Percentiles rank a stretch among this genome's conserved stretches.
These are phyloP conservation scores for Argopecten irradians DNA, from an alignment of 1,140 invertebrate species.

Conservation along the genomic window DNA sequence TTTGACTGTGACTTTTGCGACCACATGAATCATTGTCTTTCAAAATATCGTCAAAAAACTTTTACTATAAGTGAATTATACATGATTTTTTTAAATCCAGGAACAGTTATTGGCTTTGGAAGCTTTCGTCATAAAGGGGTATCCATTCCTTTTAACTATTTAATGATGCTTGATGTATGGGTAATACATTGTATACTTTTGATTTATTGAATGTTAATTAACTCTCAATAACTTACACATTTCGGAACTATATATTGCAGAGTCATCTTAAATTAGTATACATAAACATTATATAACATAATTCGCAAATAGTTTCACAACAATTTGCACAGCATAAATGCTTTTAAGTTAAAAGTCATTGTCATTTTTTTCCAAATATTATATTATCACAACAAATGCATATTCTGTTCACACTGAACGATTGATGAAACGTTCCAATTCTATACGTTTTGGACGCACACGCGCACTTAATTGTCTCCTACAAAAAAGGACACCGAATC, in stretches of 20 bases:
- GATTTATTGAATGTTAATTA: neutral
- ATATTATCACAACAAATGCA: neutral
- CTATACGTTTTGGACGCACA: neutral
- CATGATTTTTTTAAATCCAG: no score
- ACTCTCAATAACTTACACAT: neutral
- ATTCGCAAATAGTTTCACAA: neutral
- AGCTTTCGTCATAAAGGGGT: no score
- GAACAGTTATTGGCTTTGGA: no score
- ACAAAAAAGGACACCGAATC: neutral
- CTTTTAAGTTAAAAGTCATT: neutral
- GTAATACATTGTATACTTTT: neutral
- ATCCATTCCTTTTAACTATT: no score
- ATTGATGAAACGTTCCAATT: neutral
- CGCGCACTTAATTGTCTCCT: neutral
- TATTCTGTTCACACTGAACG: neutral
- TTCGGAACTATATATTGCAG: constrained; percentile 17
- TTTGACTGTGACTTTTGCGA: no score
- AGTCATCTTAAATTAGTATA: neutral
- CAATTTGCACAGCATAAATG: neutral
- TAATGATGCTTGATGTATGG: no score
- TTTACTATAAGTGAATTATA: no score
- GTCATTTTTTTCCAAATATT: neutral
- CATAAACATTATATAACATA: neutral
- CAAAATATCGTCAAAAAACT: no score
- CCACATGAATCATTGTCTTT: no score